Conservation (phyloP, 2,113 vertebrate genomes). For the Guaruba guarouba region DNA sequence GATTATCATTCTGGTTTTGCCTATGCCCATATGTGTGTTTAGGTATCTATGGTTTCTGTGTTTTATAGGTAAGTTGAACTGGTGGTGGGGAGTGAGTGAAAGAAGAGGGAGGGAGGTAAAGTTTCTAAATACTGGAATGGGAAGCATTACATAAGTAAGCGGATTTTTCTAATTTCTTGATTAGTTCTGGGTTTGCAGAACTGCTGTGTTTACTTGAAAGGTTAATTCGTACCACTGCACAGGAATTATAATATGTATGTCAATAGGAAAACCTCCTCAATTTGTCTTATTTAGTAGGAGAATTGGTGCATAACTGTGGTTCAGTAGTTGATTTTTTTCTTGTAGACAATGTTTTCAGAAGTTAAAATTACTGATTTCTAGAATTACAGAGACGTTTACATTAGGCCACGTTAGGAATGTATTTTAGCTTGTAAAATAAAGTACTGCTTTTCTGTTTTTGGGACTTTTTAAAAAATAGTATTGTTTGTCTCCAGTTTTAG, state of each 20-base stretch:
- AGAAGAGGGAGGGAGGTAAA: background rate
- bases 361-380: background rate
- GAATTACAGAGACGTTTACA: background rate
- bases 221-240: background rate
- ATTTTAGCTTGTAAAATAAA: background rate
- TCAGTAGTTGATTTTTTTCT: background rate
- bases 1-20: background rate
- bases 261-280: background rate
- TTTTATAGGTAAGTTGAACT: background rate
- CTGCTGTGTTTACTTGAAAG: background rate
- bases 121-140: constrained; percentile 25
- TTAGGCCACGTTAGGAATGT: background rate
- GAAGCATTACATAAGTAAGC: constrained; percentile 32
- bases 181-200: constrained; percentile 2
- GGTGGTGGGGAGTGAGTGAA: background rate
- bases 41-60: background rate
- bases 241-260: background rate
- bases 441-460: background rate
- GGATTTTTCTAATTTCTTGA: constrained; percentile 57
- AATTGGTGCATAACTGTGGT: background rate
- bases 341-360: background rate
- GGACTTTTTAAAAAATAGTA: background rate
- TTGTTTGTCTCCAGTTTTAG: background rate
- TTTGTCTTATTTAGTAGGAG: background rate
- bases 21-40: background rate